Conservation (phyloP, 2,113 vertebrate species). For the Equus quagga region DNA sequence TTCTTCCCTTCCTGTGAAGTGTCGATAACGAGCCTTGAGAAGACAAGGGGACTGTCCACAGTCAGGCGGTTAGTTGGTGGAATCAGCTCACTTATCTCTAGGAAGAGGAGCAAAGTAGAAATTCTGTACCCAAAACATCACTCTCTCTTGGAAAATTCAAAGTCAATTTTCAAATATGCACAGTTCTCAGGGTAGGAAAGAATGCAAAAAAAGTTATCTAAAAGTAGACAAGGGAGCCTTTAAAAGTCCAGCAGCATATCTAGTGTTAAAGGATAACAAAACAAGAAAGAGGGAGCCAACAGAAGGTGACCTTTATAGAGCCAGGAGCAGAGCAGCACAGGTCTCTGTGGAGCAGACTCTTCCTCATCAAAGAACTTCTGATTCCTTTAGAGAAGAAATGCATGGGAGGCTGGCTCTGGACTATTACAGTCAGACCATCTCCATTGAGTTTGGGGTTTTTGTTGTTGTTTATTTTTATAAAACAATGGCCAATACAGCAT, state of each 20-base stretch:
- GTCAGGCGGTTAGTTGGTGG: not conserved
- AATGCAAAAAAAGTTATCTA: not conserved
- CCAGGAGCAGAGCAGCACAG: not conserved
- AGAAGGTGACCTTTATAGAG: not conserved
- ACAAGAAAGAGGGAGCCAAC: not conserved
- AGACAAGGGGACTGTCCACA: not conserved
- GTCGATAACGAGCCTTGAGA: not conserved
- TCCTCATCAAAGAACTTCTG: not conserved
- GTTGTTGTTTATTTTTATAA: slow-evolving; percentile 35
- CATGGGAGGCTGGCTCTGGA: not conserved
- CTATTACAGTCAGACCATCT: not conserved
- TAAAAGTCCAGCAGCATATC: not conserved
- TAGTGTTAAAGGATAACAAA: not conserved
- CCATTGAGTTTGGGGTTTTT: not conserved
- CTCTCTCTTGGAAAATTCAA: not conserved
- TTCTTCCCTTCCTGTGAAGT: not conserved
- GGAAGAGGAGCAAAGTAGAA: not conserved
- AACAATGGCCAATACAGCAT: not conserved
- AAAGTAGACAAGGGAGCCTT: slow-evolving; percentile 29
- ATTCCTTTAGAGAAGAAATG: not conserved
- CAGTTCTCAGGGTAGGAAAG: not conserved
- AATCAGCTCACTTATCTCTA: not conserved
- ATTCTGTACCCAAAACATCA: not conserved
- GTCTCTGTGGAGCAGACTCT: not conserved
- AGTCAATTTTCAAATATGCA: not conserved